These are phyloP conservation scores for Electrophaes corylata DNA, from an alignment of 2,888 invertebrate genomes.

Conservation along the genomic window DNA sequence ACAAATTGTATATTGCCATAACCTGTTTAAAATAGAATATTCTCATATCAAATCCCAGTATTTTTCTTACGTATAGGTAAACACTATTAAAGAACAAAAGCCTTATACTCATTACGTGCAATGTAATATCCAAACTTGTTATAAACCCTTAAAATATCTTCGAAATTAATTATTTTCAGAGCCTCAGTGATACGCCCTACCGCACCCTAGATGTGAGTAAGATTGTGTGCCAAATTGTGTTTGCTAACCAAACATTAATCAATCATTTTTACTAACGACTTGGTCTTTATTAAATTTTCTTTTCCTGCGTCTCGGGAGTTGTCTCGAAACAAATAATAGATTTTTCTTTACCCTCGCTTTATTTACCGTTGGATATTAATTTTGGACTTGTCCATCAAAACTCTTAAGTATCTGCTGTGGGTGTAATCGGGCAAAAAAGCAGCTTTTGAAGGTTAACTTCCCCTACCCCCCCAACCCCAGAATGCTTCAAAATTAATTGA, in stretches of 20 bases:
- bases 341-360: slow-evolving; percentile 17
- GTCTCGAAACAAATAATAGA: slow-evolving; percentile 18
- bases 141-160: slow-evolving; percentile 6
- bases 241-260: slow-evolving; percentile 70
- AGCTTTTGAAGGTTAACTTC: not conserved
- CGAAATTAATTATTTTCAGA: slow-evolving; percentile 36
- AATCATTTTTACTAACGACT: slow-evolving; percentile 56
- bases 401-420: not conserved
- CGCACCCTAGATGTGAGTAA: slow-evolving; percentile 73
- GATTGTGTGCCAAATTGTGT: slow-evolving; percentile 60
- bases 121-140: not conserved
- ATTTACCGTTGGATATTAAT: slow-evolving; percentile 1
- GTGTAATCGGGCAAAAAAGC: not conserved
- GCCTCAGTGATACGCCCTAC: slow-evolving; percentile 50
- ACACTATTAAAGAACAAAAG: too few species aligned
- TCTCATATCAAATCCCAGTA: too few species aligned
- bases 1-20: not conserved
- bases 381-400: not conserved
- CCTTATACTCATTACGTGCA: too few species aligned
- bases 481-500: not conserved
- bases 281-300: slow-evolving; percentile 49
- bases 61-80: too few species aligned
- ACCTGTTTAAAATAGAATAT: too few species aligned
- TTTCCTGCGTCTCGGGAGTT: slow-evolving; percentile 30
- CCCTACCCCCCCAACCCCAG: too few species aligned